Conservation (phyloP, 2,113 vertebrate species). For the Cinclus cinclus region DNA sequence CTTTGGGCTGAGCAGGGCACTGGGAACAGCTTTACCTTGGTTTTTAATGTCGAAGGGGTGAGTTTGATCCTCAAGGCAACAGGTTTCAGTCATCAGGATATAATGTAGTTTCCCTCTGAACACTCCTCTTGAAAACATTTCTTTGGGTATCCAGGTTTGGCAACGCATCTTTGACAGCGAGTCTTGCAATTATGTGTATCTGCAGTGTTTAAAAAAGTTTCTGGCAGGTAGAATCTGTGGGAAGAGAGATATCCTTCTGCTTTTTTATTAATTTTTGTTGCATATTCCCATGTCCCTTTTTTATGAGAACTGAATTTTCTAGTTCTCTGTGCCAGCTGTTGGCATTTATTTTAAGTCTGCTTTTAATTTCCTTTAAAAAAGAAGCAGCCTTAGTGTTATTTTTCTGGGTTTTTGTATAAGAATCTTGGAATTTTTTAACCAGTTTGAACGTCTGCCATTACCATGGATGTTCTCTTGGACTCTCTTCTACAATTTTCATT, state of each 20-base stretch:
- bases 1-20: background rate
- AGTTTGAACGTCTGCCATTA: background rate
- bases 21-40: background rate
- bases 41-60: background rate
- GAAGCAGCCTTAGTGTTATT: background rate
- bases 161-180: fast-evolving
- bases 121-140: background rate
- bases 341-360: background rate
- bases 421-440: background rate
- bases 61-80: background rate
- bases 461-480: background rate
- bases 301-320: background rate
- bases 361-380: background rate
- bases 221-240: background rate
- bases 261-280: background rate
- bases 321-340: background rate
- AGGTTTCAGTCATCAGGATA: background rate
- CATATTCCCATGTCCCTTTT: background rate
- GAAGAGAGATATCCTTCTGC: background rate
- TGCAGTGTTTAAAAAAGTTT: background rate
- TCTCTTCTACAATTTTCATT: background rate
- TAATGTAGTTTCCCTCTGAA: background rate
- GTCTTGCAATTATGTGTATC: fast-evolving
- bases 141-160: background rate
- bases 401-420: background rate